Percentiles rank a stretch among this genome's conserved stretches.
These are phyloP conservation scores for Macrobrachium nipponense DNA, from an alignment of 1,140 invertebrate genomes.

Conservation along the genomic window DNA sequence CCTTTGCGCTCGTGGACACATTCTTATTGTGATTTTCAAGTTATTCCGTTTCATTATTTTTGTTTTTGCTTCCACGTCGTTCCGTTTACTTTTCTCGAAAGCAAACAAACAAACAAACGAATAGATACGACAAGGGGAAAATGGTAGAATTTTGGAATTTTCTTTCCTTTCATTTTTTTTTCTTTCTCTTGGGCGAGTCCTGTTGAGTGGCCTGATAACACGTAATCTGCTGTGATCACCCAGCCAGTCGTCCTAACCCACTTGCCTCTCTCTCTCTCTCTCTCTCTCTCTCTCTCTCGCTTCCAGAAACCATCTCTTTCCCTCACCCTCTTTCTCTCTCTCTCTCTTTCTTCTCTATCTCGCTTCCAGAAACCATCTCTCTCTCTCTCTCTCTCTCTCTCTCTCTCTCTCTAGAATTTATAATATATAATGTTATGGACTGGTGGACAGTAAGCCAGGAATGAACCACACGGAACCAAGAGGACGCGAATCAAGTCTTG, in stretches of 20 bases:
- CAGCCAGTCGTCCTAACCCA: neutral
- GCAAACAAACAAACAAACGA: too few species aligned
- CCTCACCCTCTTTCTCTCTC: neutral
- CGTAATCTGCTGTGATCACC: slow-evolving; percentile 38
- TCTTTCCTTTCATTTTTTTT: neutral
- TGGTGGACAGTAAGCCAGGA: too few species aligned
- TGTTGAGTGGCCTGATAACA: slow-evolving; percentile 23
- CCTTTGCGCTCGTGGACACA: too few species aligned
- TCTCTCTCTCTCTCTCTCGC: neutral
- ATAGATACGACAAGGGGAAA: too few species aligned
- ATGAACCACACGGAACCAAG: too few species aligned
- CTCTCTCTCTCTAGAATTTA: too few species aligned
- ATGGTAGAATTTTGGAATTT: neutral
- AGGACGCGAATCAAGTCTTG: too few species aligned
- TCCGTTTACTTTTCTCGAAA: neutral
- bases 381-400: neutral
- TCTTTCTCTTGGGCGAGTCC: neutral
- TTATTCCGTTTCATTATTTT: neutral
- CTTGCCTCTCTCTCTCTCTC: neutral
- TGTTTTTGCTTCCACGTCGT: neutral
- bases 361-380: neutral
- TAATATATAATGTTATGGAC: too few species aligned
- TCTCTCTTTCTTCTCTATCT: neutral
- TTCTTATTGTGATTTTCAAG: neutral
- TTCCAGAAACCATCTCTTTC: neutral